Evolutionary conservation across 2,888 invertebrate species (phyloP).

Genomic region (Chalcosyrphus nemorum): DNA sequence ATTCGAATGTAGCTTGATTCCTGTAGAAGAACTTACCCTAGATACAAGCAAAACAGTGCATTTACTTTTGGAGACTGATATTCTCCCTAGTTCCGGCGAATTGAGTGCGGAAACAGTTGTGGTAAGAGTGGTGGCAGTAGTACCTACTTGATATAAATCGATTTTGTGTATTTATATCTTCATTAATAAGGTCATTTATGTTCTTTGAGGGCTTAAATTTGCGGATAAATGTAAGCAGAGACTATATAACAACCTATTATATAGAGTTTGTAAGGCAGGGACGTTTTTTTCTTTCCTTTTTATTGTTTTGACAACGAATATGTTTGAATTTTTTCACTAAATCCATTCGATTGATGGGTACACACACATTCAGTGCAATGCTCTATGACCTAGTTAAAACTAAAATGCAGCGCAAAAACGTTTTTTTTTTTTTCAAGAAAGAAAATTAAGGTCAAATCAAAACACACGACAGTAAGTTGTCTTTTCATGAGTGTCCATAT

Average conservation of each 20-base stretch:
- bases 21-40: constrained; percentile 68
- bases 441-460: constrained; percentile 50
- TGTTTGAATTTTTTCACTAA: not conserved
- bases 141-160: constrained; percentile 51
- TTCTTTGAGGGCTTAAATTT: not conserved
- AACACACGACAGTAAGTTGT: constrained; percentile 26
- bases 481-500: constrained; percentile 6
- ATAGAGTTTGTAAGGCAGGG: too few relatives aligned
- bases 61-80: constrained; percentile 80
- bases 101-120: constrained; percentile 73
- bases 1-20: constrained; percentile 77
- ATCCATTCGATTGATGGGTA: constrained; percentile 11
- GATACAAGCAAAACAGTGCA: constrained; percentile 76
- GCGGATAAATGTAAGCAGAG: too few relatives aligned
- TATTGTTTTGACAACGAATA: constrained; percentile 51
- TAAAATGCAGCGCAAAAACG: not conserved
- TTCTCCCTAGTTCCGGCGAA: constrained; percentile 74
- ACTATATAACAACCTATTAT: too few relatives aligned
- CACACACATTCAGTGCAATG: constrained; percentile 17
- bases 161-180: constrained; percentile 47
- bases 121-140: constrained; percentile 75
- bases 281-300: too few relatives aligned
- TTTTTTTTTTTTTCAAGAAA: constrained; percentile 27
- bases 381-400: constrained; percentile 61
- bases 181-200: constrained; percentile 56